These are phyloP conservation scores for Diarsia brunnea DNA, from an alignment of 2,888 invertebrate genomes.

Conservation along the genomic window DNA sequence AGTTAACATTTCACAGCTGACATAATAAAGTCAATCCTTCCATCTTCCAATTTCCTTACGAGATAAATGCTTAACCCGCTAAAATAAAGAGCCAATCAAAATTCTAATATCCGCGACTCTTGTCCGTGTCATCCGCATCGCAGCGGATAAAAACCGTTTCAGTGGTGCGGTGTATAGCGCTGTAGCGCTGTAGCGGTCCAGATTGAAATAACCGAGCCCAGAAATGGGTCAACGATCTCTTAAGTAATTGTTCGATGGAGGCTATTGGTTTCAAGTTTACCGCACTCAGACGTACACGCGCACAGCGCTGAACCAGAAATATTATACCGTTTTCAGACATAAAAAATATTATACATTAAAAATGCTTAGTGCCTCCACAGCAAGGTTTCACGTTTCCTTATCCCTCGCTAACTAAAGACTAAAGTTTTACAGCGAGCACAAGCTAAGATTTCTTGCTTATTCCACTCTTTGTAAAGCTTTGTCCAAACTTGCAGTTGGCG, in stretches of 20 bases:
- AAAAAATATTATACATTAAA: conserved; percentile 36
- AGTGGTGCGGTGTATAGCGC: conserved; percentile 46
- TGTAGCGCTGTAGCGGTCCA: conserved; percentile 55
- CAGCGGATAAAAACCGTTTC: conserved; percentile 70
- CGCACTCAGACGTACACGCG: conserved; percentile 36
- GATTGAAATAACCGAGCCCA: conserved; percentile 73
- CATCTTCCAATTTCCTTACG: conserved; percentile 61
- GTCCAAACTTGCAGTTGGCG: conserved; percentile 53
- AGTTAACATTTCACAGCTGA: conserved; percentile 26
- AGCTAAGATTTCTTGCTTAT: conserved; percentile 49
- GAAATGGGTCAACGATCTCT: conserved; percentile 83
- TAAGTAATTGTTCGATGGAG: conserved; percentile 80
- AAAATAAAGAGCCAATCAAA: conserved; percentile 72
- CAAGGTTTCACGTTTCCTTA: conserved; percentile 35
- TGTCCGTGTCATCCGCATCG: conserved; percentile 67
- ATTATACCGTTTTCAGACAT: conserved; percentile 8
- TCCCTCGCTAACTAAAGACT: conserved; percentile 49
- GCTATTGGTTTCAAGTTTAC: conserved; percentile 69
- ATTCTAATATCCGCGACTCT: conserved; percentile 74
- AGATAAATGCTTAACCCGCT: conserved; percentile 61
- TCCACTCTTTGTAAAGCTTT: conserved; percentile 45
- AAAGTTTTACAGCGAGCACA: conserved; percentile 45
- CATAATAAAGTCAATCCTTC: conserved; percentile 32
- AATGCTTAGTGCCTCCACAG: conserved; percentile 21
- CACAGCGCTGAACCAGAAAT: conserved; percentile 34